Evolutionary conservation across 2,888 invertebrate genomes (phyloP).

Genomic region (Cephus pulcher): DNA sequence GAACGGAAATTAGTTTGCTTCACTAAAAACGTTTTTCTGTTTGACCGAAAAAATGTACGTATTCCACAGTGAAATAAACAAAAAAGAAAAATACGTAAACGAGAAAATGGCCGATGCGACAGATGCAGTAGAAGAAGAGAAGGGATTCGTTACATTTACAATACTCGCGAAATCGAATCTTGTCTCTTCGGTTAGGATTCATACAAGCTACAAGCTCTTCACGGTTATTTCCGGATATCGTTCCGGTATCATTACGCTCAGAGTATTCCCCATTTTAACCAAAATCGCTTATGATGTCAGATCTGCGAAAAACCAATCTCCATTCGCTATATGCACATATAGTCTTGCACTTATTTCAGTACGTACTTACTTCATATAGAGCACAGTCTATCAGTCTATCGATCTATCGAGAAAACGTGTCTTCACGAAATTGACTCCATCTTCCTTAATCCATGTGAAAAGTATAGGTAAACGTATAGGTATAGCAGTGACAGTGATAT

Average conservation of each 20-base stretch:
- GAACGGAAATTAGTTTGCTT: not conserved
- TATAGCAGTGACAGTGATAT: not conserved
- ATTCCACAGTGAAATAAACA: not conserved
- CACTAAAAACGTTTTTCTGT: not conserved
- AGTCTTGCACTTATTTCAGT: not conserved
- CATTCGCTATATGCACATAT: not conserved
- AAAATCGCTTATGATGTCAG: not conserved
- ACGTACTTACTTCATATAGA: not conserved
- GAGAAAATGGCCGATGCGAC: not conserved
- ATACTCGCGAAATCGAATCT: not conserved
- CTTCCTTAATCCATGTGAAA: not conserved
- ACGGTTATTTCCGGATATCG: not conserved
- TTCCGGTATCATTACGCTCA: not conserved
- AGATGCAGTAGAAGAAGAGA: not conserved
- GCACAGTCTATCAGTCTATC: not conserved
- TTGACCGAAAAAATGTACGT: not conserved
- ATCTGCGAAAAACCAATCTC: not conserved
- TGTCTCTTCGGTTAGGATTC: not conserved
- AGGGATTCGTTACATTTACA: not conserved
- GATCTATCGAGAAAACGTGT: not conserved
- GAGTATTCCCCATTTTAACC: not conserved
- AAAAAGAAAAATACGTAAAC: not conserved
- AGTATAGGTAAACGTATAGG: not conserved
- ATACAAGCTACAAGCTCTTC: not conserved
- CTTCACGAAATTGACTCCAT: not conserved